Evolutionary conservation across 2,113 vertebrate species (phyloP), one percentile per base, ranked within the genome.

Genomic region (Phyllopteryx taeniolatus): DNA sequence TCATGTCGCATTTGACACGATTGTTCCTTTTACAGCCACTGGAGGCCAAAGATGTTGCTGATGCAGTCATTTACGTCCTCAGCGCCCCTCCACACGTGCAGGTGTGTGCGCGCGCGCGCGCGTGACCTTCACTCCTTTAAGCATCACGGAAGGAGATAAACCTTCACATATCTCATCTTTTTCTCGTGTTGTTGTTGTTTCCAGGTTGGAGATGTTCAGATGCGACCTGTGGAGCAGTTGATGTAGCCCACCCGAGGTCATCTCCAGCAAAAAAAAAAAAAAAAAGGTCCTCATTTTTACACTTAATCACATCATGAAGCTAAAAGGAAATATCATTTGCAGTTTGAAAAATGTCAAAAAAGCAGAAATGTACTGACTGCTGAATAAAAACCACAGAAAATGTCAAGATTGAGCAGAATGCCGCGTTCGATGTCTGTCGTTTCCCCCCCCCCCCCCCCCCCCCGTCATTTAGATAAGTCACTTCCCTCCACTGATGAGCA

Each of bases 201-300:
- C 59, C 80, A 98, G 96, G 93, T 97, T 1, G 95, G 94, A 78
- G 95, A 96, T 75, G 85, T 96, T 84, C 93, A 93, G 89, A 92
- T 97, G 91, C 90, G 89, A 75, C 91, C 93, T 53, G 93, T 93
- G 8, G 94, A 96, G 85, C 93, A 96, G 89, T 0, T 42, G 17
- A 14, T 0, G 0, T 85, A 82, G 35, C 9, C 57, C 3, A 39
- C 12, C 12, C 56, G 12, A 13, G 15, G 14, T 60, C 57, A 14
- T 31, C 13, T 33, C 11, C 31, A 61, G 59, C 13, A 33, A 27
- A 1, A 27, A 27, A 27, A 27, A 27, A 27, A 27, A 27, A 27
- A 27, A 15, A 33, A 33, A 31, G 49, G 49, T 53, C 49, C 15
- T 49, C 6, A 15, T 17, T 53, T 19, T 53, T 53, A 7, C 19